These are phyloP conservation scores for Channallabes apus DNA, from an alignment of 2,797 vertebrate species.

Conservation along the genomic window DNA sequence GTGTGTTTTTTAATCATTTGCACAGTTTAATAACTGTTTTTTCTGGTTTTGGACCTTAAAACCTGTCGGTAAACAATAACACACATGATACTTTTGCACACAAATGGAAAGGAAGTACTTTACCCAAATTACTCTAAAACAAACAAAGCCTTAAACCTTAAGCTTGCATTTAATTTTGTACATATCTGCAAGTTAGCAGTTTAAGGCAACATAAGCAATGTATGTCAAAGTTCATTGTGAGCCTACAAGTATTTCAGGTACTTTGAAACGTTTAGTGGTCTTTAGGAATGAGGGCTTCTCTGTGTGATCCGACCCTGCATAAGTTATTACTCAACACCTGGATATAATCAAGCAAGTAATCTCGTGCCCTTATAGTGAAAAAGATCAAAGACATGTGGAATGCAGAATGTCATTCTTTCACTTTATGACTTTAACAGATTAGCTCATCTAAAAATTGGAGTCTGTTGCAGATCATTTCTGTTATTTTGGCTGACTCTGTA, in stretches of 20 bases:
- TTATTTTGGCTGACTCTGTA: no score
- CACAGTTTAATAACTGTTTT: not conserved
- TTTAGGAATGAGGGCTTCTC: slow-evolving; percentile 37
- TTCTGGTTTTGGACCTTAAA: not conserved
- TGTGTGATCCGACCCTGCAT: slow-evolving; percentile 42
- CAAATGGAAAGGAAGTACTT: not conserved
- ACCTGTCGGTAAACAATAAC: not conserved
- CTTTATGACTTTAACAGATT: slow-evolving; percentile 57
- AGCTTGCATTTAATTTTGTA: not conserved
- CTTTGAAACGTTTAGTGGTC: slow-evolving; percentile 36
- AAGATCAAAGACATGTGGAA: slow-evolving; percentile 62
- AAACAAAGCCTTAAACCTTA: not conserved
- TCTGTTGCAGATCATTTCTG: not conserved
- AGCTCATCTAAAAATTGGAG: slow-evolving; percentile 53
- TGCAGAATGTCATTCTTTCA: slow-evolving; percentile 52
- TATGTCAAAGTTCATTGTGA: slow-evolving; percentile 4
- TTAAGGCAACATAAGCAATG: not conserved
- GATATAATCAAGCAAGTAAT: slow-evolving; percentile 60
- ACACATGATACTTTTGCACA: not conserved
- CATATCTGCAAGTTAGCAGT: not conserved
- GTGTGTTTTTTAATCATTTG: not conserved
- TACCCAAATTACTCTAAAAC: not conserved
- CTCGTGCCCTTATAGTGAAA: slow-evolving; percentile 52
- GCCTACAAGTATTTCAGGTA: slow-evolving; percentile 31
- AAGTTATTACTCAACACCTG: slow-evolving; percentile 59